Conservation (phyloP, 2,797 vertebrate species). For the Pempheris klunzingeri region DNA sequence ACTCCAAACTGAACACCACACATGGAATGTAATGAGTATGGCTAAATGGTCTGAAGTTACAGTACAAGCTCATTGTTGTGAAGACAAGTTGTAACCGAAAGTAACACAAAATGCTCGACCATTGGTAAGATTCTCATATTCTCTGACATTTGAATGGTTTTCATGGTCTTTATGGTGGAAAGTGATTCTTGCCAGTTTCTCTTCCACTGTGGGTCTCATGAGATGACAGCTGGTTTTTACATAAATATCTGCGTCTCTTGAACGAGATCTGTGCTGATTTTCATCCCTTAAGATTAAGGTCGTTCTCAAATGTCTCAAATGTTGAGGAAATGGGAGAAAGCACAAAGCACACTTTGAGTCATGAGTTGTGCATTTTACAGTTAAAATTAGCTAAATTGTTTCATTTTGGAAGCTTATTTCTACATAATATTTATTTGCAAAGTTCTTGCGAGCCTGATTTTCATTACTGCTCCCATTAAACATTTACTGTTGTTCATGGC, state of each 20-base stretch:
- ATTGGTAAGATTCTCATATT: slow-evolving; percentile 17
- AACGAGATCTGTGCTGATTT: slow-evolving; percentile 14
- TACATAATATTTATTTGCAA: background rate
- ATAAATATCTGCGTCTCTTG: background rate
- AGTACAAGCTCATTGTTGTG: slow-evolving; percentile 24
- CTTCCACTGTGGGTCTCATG: slow-evolving; percentile 29
- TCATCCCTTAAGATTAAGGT: background rate
- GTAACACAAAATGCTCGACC: slow-evolving; percentile 21
- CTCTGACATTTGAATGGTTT: slow-evolving; percentile 20
- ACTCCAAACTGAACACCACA: slow-evolving; percentile 26
- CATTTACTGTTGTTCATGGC: slow-evolving; percentile 7
- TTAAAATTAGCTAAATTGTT: slow-evolving; percentile 5
- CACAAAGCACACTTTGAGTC: slow-evolving; percentile 10
- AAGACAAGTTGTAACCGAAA: slow-evolving; percentile 28
- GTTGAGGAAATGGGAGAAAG: slow-evolving; percentile 5
- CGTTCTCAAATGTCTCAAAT: slow-evolving; percentile 20
- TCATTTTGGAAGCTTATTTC: slow-evolving; percentile 5
- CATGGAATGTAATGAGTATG: slow-evolving; percentile 62
- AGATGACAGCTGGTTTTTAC: slow-evolving; percentile 15
- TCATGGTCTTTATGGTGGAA: slow-evolving; percentile 17
- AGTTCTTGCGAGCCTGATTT: slow-evolving; percentile 12
- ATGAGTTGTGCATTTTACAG: slow-evolving; percentile 5
- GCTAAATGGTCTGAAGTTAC: slow-evolving; percentile 32
- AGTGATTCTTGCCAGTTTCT: background rate
- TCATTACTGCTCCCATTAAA: slow-evolving; percentile 11